Evolutionary conservation across 2,113 vertebrate genomes (phyloP).

Genomic region (Stigmatopora argus): DNA sequence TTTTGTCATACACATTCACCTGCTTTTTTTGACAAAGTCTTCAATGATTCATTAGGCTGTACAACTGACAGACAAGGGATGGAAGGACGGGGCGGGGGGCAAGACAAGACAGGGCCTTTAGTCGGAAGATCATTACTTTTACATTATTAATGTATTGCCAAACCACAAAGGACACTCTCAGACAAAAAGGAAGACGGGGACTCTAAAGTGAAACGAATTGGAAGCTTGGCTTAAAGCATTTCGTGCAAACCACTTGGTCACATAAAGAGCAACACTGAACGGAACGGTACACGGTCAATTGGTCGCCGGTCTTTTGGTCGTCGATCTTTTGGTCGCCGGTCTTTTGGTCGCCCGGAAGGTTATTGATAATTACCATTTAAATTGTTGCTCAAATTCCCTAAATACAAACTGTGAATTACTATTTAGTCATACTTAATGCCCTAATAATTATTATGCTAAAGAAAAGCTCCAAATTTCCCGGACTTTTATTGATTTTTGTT

Average conservation of each 20-base stretch:
- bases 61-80: conserved; percentile 28
- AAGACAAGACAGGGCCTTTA: conserved; percentile 68
- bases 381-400: too few relatives aligned
- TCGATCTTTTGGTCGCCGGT: too few relatives aligned
- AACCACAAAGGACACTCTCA: conserved; percentile 71
- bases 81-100: conserved; percentile 16
- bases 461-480: too few relatives aligned
- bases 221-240: conserved; percentile 17
- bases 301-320: too few relatives aligned
- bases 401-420: too few relatives aligned
- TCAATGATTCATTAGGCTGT: conserved; percentile 16
- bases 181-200: conserved; percentile 51
- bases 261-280: not conserved
- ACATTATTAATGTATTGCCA: conserved; percentile 74
- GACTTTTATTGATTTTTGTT: too few relatives aligned
- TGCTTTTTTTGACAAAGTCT: conserved; percentile 7
- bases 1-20: conserved; percentile 22
- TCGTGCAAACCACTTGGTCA: not conserved
- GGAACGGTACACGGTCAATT: too few relatives aligned
- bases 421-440: too few relatives aligned
- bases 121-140: conserved; percentile 74
- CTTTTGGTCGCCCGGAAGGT: too few relatives aligned
- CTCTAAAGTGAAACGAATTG: conserved; percentile 28
- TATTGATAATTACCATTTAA: too few relatives aligned
- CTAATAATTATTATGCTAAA: too few relatives aligned